A percentile compares a stretch with the other conserved stretches of the same genome.
Evolutionary conservation across 2,888 invertebrate species (phyloP).

Genomic region (Stratiomys singularior): DNA sequence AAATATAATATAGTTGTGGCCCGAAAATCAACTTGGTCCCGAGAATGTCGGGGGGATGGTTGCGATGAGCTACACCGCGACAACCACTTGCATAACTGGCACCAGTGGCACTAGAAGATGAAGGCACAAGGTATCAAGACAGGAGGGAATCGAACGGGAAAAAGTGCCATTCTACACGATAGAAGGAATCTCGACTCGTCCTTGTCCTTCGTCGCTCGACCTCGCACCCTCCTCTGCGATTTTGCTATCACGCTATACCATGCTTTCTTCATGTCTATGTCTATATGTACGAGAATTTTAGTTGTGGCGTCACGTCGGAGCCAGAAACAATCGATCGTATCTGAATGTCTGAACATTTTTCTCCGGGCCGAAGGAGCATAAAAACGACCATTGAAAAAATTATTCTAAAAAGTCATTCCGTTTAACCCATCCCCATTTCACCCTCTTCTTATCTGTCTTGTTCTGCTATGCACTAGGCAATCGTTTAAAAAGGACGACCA

Average conservation of each 20-base stretch:
- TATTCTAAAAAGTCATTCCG: slow-evolving; percentile 6
- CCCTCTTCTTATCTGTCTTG: neutral
- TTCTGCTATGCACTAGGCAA: neutral
- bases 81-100: neutral
- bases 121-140: slow-evolving; percentile 11
- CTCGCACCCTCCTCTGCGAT: neutral
- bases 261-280: neutral
- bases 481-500: neutral
- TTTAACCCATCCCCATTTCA: neutral
- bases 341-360: slow-evolving; percentile 48
- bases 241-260: slow-evolving; percentile 10
- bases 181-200: slow-evolving; percentile 8
- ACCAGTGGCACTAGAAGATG: neutral
- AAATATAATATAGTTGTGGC: neutral
- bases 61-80: neutral
- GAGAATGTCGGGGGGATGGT: too few species aligned
- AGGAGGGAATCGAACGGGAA: neutral
- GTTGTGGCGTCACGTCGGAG: slow-evolving; percentile 54
- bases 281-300: slow-evolving; percentile 46
- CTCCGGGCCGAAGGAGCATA: neutral
- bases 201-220: slow-evolving; percentile 6
- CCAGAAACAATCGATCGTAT: slow-evolving; percentile 55
- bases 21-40: too few species aligned
- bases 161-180: neutral
- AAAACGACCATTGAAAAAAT: neutral